Conservation (phyloP, 2,113 vertebrate species). For the Peucedramus taeniatus region DNA sequence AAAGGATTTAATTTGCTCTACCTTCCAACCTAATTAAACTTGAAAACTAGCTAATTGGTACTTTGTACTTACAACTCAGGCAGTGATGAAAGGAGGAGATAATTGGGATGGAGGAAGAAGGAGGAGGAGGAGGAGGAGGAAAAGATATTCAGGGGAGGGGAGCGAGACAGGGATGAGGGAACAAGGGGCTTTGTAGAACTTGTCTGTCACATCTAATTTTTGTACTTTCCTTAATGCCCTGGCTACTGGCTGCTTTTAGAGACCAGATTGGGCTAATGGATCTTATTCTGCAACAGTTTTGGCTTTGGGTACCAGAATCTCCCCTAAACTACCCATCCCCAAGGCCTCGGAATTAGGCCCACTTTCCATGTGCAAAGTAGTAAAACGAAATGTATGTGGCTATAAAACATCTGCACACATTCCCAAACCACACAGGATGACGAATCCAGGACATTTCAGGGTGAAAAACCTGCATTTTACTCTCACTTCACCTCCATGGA, state of each 20-base stretch:
- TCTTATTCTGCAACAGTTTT: neutral
- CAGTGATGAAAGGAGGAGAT: slow-evolving; percentile 66
- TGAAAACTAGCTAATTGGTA: slow-evolving; percentile 74
- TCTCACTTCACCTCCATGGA: neutral
- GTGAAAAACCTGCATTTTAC: neutral
- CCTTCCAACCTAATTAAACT: slow-evolving; percentile 76
- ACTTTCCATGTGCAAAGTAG: neutral
- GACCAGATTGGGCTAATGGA: neutral
- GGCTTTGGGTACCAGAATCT: neutral
- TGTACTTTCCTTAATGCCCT: neutral
- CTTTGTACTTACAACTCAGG: slow-evolving; percentile 64
- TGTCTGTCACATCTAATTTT: neutral
- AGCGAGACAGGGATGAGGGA: neutral
- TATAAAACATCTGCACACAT: neutral
- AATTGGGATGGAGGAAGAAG: slow-evolving; percentile 54
- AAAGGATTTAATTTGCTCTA: slow-evolving; percentile 75
- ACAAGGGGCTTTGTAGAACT: neutral
- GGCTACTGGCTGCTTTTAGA: neutral
- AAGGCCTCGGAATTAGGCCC: neutral
- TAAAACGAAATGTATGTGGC: neutral
- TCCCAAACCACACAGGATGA: neutral
- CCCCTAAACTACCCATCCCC: neutral
- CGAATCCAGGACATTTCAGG: neutral
- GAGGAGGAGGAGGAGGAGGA: slow-evolving; percentile 5
- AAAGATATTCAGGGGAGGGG: slow-evolving; percentile 11